Evolutionary conservation across 2,888 invertebrate species (phyloP), one percentile per base, ranked within the genome.

Genomic region (Neria commutata): DNA sequence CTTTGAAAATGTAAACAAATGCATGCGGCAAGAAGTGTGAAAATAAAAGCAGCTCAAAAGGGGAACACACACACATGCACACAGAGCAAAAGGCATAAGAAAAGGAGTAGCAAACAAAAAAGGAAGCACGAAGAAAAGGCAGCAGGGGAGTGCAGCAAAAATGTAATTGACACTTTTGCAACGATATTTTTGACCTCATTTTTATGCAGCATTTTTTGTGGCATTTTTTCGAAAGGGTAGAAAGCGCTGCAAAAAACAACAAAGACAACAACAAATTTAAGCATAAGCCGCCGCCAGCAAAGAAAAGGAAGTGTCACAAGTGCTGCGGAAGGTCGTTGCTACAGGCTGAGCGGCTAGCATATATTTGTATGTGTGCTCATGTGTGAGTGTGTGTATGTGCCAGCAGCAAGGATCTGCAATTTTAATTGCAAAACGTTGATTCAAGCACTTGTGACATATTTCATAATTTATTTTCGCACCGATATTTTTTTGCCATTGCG

Each of bases 151-250:
- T 33, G n/a, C 14, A 46, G 29, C 33, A 26, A 69, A 62, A 62
- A 72, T 74, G 73, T 74, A 75, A 75, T 75, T 72, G 75, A 73
- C 73, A 71, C 75, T 70, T 68, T 63, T 68, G 62, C 60, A 60
- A 70, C 72, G 64, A 71, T 75, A 66, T 73, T 64, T 70, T 69
- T 71, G 75, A 71, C 75, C 71, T 67, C 74, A 72, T 71, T 71
- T 70, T 63, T 57, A 57, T 33, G 49, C 33, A 11, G 16, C n/a
- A 37, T 11, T 37, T n/a, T 37, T n/a, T 37, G 37, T n/a, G 16
- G 6, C 4, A 14, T 4, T 37, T 37, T 37, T 37, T n/a, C n/a
- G n/a, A n/a, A 37, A 37, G 37, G 37, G 37, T 37, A 37, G 37
- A 4, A 11, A 11, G 4, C n/a, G 6, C n/a, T 37, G n/a, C n/a